phyloP scores from a whole-genome alignment of 1,140 invertebrate species.

The Laodelphax striatellus region DNA sequence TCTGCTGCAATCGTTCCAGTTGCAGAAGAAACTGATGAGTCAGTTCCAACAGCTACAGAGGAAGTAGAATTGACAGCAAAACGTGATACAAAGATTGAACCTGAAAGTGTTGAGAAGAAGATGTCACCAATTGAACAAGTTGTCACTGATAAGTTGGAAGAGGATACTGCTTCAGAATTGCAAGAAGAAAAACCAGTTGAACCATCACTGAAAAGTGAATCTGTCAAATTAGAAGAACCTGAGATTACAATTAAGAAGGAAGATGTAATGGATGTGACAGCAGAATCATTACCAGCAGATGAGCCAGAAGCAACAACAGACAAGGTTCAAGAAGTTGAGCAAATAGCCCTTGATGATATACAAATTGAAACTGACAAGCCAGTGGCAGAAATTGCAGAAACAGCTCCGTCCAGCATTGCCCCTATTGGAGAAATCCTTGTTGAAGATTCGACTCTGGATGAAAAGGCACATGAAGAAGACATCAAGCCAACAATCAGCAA shows the following conservation, averaged over 20 bases:
- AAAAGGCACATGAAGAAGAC: background rate
- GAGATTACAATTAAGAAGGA: background rate
- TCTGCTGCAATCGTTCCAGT: background rate
- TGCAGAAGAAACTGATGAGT: background rate
- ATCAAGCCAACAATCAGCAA: no score
- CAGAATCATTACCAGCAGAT: background rate
- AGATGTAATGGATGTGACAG: background rate
- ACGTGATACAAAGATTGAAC: no score
- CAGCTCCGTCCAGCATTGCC: background rate
- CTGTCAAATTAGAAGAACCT: background rate
- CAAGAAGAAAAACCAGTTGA: slow-evolving; percentile 7
- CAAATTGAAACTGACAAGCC: background rate
- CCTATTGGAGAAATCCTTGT: background rate
- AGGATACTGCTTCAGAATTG: no score
- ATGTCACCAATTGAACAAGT: no score
- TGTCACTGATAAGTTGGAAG: no score
- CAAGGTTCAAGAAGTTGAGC: background rate
- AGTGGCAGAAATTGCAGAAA: background rate
- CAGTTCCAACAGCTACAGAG: no score
- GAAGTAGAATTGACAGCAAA: no score
- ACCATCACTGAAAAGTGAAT: background rate
- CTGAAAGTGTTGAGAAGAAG: no score
- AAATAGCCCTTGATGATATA: background rate
- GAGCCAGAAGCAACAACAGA: background rate
- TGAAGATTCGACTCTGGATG: background rate